Conservation (phyloP, 2,797 vertebrate genomes). For the Hydrophis major region DNA sequence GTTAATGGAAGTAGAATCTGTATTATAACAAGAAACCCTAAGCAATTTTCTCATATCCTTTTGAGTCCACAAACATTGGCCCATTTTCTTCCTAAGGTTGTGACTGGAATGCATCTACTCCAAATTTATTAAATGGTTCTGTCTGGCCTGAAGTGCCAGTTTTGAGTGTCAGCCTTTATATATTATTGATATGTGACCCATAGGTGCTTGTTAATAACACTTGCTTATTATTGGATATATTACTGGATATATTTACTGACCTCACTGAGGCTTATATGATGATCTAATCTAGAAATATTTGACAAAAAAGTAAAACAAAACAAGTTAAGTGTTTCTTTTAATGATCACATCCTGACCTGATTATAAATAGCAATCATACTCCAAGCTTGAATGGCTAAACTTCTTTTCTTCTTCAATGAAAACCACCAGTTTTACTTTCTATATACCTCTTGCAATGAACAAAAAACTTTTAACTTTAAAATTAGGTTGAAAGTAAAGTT, state of each 20-base stretch:
- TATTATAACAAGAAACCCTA: no score
- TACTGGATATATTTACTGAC: background rate
- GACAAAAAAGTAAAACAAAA: no score
- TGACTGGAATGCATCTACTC: background rate
- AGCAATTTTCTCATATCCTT: no score
- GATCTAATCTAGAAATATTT: background rate
- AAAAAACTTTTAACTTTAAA: slow-evolving; percentile 11
- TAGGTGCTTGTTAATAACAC: background rate
- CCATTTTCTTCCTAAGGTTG: no score
- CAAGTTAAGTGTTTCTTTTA: background rate
- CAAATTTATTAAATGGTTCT: no score
- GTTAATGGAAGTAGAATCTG: no score
- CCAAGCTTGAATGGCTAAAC: background rate
- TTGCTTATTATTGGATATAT: background rate
- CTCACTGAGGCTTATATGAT: background rate
- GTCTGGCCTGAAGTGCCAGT: no score
- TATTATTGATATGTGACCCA: background rate
- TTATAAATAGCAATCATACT: slow-evolving; percentile 11
- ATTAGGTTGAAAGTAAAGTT: slow-evolving; percentile 6
- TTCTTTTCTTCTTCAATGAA: slow-evolving; percentile 21
- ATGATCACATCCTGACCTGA: slow-evolving; percentile 1
- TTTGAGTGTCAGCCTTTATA: no score
- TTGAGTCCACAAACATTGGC: no score
- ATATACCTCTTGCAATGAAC: slow-evolving; percentile 6
- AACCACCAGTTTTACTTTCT: slow-evolving; percentile 5